Evolutionary conservation across 2,113 vertebrate genomes (phyloP), one percentile per base, ranked within the genome.

Genomic region (Onychostoma macrolepis): DNA sequence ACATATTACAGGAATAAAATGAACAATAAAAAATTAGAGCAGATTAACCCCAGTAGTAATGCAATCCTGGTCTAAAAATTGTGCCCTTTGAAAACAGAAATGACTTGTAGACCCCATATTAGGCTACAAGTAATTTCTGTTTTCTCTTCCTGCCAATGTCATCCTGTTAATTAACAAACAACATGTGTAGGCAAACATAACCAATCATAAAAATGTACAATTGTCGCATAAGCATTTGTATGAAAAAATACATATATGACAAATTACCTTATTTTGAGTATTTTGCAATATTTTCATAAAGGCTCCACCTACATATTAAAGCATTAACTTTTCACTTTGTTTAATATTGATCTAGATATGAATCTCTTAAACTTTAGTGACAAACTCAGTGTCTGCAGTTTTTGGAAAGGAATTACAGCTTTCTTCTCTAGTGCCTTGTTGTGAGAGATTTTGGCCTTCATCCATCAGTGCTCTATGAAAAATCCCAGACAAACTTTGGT

Each of bases 401-500:
- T 81, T 80, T 79, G 63, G 41, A 36, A 38, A 26, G 3, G 84
- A 90, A 4, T 0, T 71, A 0, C 0, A 45, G 41, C 87, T 93
- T 17, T 93, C 90, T 0, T 93, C 93, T 84, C 91, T 0, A 2
- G 53, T 78, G 12, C 50, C 85, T 0, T 90, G 90, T 1, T 89
- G 88, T 36, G 89, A 89, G 76, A 92, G 88, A 0, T 9, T 81
- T 26, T 83, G 90, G 1, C 80, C 85, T 0, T 91, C 80, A 10
- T 95, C 95, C 0, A 80, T 88, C 48, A 96, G 86, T 0, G 92
- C 94, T 61, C 80, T 89, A 33, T 2, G 88, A 87, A 92, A 95
- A 1, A 94, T 89, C 0, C 38, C 76, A 1, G 87, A 45, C 72
- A 94, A 50, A 30, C 90, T 93, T 82, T 92, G 92, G 5, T 84